Conservation (phyloP, 2,113 vertebrate species). For the Lates calcarifer region DNA sequence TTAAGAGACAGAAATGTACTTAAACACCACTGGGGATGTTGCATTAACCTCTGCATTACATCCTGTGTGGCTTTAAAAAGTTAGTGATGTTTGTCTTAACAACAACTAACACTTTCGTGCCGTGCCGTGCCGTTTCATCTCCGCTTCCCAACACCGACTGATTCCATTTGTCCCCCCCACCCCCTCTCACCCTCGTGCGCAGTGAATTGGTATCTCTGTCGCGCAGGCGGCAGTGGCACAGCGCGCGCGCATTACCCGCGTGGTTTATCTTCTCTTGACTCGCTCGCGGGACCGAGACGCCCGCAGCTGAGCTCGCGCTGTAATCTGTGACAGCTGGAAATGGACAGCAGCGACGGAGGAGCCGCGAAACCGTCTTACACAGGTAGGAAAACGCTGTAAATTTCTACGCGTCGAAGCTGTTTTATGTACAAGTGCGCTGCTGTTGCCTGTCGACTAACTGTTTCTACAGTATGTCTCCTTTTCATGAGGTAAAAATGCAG, state of each 20-base stretch:
- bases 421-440: neutral
- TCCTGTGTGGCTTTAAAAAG: constrained; percentile 9
- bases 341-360: constrained; percentile 60
- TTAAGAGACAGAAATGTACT: too few relatives aligned
- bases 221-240: constrained; percentile 55
- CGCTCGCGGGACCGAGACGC: constrained; percentile 63
- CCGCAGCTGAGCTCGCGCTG: constrained; percentile 60
- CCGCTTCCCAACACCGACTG: constrained; percentile 4
- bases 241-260: constrained; percentile 63
- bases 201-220: constrained; percentile 51
- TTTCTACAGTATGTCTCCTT: neutral
- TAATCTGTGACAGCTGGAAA: constrained; percentile 67
- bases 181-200: constrained; percentile 37
- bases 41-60: neutral
- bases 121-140: neutral
- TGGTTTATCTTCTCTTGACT: constrained; percentile 53
- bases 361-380: constrained; percentile 32
- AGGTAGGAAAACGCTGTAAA: constrained; percentile 55
- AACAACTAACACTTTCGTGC: too few relatives aligned
- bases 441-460: neutral
- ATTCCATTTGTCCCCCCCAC: neutral
- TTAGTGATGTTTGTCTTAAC: constrained; percentile 1
- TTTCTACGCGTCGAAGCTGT: neutral
- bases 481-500: neutral
- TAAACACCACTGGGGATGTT: neutral